These are phyloP conservation scores for Hemichromis elongatus DNA, from an alignment of 2,113 vertebrate genomes.

Conservation along the genomic window DNA sequence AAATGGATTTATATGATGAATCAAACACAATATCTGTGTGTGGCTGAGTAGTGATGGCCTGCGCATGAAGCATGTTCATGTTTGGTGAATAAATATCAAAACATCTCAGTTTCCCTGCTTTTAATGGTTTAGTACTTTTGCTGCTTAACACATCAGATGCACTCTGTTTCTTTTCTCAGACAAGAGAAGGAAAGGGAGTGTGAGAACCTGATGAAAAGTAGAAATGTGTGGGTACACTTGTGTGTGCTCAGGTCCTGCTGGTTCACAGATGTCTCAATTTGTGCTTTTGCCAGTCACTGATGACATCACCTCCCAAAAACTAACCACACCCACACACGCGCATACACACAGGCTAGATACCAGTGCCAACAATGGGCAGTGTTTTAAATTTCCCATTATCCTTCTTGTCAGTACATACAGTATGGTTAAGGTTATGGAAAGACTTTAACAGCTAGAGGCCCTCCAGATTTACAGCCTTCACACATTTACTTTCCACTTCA, in stretches of 20 bases:
- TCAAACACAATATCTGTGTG: background rate
- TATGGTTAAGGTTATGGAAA: background rate
- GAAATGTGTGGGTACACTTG: background rate
- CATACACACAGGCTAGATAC: background rate
- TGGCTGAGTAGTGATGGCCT: background rate
- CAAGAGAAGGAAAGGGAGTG: rapidly evolving
- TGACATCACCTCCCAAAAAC: background rate
- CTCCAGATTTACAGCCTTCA: background rate
- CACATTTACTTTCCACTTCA: background rate
- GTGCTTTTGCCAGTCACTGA: background rate
- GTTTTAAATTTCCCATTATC: background rate
- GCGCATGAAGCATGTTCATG: background rate
- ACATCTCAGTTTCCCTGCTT: background rate
- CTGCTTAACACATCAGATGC: background rate
- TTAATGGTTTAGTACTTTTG: background rate
- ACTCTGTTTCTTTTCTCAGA: background rate
- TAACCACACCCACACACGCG: background rate
- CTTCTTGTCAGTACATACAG: background rate
- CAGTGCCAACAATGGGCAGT: background rate
- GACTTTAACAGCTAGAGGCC: background rate
- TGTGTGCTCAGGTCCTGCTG: slow-evolving; percentile 10
- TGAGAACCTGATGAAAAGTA: background rate
- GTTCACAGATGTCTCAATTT: slow-evolving; percentile 28
- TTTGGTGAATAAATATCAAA: background rate
- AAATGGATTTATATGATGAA: background rate